Percentiles rank a stretch among this genome's conserved stretches.
Conservation (phyloP, 2,888 invertebrate species). For the Phrixothrix hirtus region DNA sequence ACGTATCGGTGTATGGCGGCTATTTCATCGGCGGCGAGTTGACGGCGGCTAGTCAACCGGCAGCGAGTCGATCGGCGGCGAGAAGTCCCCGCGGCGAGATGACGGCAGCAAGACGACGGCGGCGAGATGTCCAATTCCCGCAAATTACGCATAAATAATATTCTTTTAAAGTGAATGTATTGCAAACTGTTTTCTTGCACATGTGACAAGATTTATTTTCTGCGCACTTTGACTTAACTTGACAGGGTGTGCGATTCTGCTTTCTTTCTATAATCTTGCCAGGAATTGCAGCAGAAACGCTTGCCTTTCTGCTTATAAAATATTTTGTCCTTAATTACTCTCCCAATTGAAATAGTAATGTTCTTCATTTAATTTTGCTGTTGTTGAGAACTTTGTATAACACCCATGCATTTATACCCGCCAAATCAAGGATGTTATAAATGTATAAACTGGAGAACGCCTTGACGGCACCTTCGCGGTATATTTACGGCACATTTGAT, state of each 20-base stretch:
- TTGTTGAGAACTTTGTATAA: not conserved
- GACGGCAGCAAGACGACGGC: too few relatives aligned
- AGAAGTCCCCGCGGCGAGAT: too few relatives aligned
- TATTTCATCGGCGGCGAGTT: too few relatives aligned
- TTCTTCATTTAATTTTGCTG: slow-evolving; percentile 1
- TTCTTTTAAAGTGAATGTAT: too few relatives aligned
- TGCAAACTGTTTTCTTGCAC: too few relatives aligned
- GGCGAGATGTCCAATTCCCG: too few relatives aligned
- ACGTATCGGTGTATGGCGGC: too few relatives aligned
- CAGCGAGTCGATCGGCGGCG: too few relatives aligned
- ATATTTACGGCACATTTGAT: not conserved
- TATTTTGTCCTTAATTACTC: not conserved
- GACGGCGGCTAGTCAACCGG: too few relatives aligned
- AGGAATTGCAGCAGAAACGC: not conserved
- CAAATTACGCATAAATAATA: too few relatives aligned
- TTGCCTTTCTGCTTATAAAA: not conserved
- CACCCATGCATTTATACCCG: not conserved
- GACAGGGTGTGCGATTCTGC: not conserved
- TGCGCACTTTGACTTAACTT: too few relatives aligned
- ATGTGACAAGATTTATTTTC: not conserved
- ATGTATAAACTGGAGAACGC: not conserved
- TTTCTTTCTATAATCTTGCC: not conserved
- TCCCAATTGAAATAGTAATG: not conserved
- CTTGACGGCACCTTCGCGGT: not conserved
- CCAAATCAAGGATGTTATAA: not conserved